Conservation (phyloP, 37 sponge, comb jelly and placozoan species). For the Spongilla lacustris region DNA sequence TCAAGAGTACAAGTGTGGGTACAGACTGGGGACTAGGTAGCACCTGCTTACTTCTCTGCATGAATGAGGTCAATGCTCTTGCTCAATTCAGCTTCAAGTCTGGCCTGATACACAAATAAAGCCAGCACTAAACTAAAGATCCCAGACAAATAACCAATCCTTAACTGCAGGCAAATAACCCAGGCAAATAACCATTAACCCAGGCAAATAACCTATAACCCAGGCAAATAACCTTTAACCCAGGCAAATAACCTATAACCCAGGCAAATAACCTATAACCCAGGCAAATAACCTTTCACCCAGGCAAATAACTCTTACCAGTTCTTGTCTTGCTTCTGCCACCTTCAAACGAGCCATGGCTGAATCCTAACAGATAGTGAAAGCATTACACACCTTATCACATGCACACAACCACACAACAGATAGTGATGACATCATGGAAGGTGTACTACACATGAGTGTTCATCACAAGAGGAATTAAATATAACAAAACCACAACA, state of each 20-base stretch:
- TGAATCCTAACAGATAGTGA: constrained; percentile 43
- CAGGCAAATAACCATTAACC: neutral
- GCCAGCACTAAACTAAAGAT: too few relatives aligned
- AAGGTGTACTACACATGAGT: too few relatives aligned
- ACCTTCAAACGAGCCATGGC: constrained; percentile 69
- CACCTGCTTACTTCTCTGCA: constrained; percentile 36
- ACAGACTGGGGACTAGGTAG: neutral
- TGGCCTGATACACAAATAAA: constrained; percentile 30
- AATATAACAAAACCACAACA: too few relatives aligned
- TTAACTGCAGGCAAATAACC: neutral
- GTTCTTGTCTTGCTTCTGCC: constrained; percentile 47
- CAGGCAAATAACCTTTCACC: neutral
- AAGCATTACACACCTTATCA: neutral
- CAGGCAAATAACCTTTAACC: neutral
- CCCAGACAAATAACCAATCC: neutral
- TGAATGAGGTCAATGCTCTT: constrained; percentile 53
- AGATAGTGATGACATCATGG: neutral
- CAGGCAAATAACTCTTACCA: constrained; percentile 46
- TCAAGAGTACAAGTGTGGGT: neutral
- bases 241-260: neutral
- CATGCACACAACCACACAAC: neutral
- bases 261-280: neutral
- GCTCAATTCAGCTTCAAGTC: constrained; percentile 60
- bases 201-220: neutral
- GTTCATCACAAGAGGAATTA: too few relatives aligned